Evolutionary conservation across 2,888 invertebrate species (phyloP).

Genomic region (Parnassius glacialis): DNA sequence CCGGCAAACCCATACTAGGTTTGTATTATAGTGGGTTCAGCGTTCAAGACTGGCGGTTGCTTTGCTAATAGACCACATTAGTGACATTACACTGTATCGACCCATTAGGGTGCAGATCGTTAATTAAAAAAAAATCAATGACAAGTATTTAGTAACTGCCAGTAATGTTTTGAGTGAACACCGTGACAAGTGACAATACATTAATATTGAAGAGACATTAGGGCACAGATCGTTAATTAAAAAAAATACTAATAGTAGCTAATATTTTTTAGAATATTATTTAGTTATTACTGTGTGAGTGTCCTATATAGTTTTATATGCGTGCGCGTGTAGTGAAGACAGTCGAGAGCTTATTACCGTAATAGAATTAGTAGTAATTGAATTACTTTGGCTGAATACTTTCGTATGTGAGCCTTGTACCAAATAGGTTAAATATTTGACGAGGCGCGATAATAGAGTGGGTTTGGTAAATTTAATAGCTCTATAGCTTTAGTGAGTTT

Average conservation of each 20-base stretch:
- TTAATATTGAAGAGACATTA: neutral
- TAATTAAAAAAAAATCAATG: no score
- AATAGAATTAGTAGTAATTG: conserved; percentile 76
- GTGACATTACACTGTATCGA: conserved; percentile 26
- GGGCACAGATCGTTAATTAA: conserved; percentile 12
- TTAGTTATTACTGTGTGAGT: conserved; percentile 21
- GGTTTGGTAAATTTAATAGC: conserved; percentile 17
- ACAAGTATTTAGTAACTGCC: neutral
- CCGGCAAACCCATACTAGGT: conserved; percentile 52
- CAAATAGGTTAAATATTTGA: conserved; percentile 26
- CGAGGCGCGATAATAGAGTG: conserved; percentile 16
- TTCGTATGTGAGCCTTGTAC: conserved; percentile 18
- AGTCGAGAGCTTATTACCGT: conserved; percentile 53
- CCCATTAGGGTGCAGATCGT: conserved; percentile 33
- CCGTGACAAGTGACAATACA: neutral
- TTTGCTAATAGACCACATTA: conserved; percentile 44
- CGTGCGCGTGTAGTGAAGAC: conserved; percentile 45
- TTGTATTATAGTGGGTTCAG: conserved; percentile 56
- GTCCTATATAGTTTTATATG: conserved; percentile 24
- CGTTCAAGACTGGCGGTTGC: conserved; percentile 64
- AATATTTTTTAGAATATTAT: neutral
- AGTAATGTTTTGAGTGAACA: neutral
- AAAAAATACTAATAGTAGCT: no score
- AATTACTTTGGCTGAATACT: conserved; percentile 57
- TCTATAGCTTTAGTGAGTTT: neutral